phyloP scores from a whole-genome alignment of 2,797 vertebrate genomes.

The Hafferia zeledoni region DNA sequence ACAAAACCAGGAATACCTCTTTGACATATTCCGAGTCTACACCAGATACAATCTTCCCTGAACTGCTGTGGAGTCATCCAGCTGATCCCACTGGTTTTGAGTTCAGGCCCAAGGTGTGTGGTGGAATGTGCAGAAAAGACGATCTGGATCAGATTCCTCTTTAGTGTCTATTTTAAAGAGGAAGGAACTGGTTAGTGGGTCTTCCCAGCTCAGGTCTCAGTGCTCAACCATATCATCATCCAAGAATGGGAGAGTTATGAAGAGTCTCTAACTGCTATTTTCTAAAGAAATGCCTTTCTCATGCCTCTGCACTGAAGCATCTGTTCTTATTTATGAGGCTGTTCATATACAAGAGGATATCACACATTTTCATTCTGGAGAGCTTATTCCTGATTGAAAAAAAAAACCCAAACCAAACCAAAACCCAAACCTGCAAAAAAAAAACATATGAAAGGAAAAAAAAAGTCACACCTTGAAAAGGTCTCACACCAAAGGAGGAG shows the following conservation, averaged over 20 bases:
- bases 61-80: background rate
- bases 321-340: slow-evolving; percentile 38
- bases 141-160: background rate
- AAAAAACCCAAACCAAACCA: background rate
- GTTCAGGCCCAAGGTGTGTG: slow-evolving; percentile 2
- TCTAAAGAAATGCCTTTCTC: slow-evolving; percentile 33
- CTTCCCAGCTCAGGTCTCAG: background rate
- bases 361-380: background rate
- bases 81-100: slow-evolving; percentile 13
- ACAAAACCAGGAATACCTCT: background rate
- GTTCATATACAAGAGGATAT: background rate
- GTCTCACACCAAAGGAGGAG: background rate
- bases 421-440: background rate
- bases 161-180: slow-evolving; percentile 7
- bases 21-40: background rate
- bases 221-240: background rate
- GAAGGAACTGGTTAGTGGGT: slow-evolving; percentile 20
- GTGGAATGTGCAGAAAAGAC: background rate
- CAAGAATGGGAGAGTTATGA: background rate
- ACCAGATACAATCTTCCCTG: background rate
- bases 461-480: background rate
- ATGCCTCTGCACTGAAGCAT: background rate
- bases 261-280: slow-evolving; percentile 18
- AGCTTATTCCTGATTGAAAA: background rate
- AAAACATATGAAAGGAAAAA: background rate